A percentile compares a stretch with the other conserved stretches of the same genome.
Conservation (phyloP, 2,797 vertebrate genomes). For the Clarias laeviceps region DNA sequence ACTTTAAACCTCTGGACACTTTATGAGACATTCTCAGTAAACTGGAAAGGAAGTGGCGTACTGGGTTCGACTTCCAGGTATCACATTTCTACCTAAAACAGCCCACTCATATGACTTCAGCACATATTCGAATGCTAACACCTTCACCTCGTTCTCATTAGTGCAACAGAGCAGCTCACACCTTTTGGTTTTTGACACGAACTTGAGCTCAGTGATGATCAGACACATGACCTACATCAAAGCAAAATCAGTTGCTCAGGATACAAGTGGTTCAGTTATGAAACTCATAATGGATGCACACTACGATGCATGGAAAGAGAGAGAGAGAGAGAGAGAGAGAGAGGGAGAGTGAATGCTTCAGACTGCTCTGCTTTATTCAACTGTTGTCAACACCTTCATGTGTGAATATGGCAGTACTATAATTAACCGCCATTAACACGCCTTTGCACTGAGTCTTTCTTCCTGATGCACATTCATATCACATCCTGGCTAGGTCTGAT, state of each 20-base stretch:
- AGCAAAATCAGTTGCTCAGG: constrained; percentile 2
- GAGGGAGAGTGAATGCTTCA: not conserved
- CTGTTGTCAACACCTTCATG: constrained; percentile 27
- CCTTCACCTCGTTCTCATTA: constrained; percentile 36
- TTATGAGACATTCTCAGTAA: not conserved
- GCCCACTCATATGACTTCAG: constrained; percentile 1
- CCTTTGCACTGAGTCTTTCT: not conserved
- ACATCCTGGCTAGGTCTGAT: not conserved
- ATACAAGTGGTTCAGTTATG: not conserved
- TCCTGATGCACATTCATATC: not conserved
- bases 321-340: not conserved
- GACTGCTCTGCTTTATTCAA: not conserved
- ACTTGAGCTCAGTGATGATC: constrained; percentile 17
- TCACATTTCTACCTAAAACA: not conserved
- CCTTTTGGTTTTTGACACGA: constrained; percentile 32
- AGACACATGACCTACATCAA: constrained; percentile 30
- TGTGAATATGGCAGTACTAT: constrained; percentile 11
- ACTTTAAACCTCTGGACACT: not conserved
- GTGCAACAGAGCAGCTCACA: constrained; percentile 19
- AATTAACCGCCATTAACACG: constrained; percentile 36
- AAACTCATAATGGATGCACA: not conserved
- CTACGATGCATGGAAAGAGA: not conserved
- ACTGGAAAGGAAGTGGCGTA: constrained; percentile 11
- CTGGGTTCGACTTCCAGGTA: not conserved
- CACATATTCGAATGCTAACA: not conserved